Percentiles rank a stretch among this genome's conserved stretches.
Conservation (phyloP, 2,113 vertebrate species). For the Ailuropoda melanoleuca region DNA sequence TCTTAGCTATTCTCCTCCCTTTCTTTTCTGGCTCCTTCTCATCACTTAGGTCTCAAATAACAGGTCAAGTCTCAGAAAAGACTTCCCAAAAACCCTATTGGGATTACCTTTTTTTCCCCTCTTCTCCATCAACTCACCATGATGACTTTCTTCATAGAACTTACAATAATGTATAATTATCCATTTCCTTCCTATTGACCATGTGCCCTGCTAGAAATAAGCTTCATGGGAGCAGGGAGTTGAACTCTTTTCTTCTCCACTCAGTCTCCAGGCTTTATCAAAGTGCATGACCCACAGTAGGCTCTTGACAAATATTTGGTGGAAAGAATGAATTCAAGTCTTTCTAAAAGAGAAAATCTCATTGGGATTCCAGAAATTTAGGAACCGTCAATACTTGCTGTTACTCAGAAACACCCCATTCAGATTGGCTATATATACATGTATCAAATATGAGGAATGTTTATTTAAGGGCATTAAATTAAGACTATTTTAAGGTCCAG, state of each 20-base stretch:
- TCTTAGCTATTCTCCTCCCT: neutral
- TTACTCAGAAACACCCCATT: conserved; percentile 36
- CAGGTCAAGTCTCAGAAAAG: neutral
- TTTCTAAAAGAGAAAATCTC: neutral
- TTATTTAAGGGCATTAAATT: neutral
- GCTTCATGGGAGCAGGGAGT: neutral
- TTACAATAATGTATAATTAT: neutral
- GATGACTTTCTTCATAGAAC: neutral
- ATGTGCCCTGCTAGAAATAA: neutral
- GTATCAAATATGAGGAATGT: neutral
- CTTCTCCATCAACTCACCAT: neutral
- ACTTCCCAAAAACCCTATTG: neutral
- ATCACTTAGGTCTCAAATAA: neutral
- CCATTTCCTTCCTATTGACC: neutral
- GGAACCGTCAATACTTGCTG: neutral
- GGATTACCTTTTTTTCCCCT: neutral
- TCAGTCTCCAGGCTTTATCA: neutral
- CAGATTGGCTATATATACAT: neutral
- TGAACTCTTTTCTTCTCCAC: neutral
- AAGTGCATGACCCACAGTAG: neutral
- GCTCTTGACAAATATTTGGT: conserved; percentile 44
- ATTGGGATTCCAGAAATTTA: conserved; percentile 12
- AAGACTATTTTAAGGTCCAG: neutral
- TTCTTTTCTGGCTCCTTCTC: neutral
- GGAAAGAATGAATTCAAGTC: conserved; percentile 1